Evolutionary conservation across 2,888 invertebrate genomes (phyloP), one percentile per base, ranked within the genome.

Genomic region (Lasioglossum villosulum): DNA sequence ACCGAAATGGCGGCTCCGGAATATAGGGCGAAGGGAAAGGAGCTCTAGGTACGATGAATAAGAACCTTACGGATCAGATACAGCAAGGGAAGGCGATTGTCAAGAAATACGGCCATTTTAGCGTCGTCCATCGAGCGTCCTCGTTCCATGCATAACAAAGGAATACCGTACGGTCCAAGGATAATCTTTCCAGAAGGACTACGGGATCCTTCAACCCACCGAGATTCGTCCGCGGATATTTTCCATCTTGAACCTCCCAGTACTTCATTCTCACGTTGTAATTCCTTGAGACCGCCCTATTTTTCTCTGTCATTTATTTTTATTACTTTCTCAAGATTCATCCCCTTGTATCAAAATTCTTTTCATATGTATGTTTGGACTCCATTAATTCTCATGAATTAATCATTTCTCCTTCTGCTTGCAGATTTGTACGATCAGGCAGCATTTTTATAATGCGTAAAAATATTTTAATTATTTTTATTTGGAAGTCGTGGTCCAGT

Each of bases 131-230:
- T 63, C 75, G 72, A 59, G 82, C 66, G 86, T 68, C 75, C 82
- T 80, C 82, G 76, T 86, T 82, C 77, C 86, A 77, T 78, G 86
- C 86, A 82, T 86, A 86, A 86, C 86, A 86, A 86, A 82, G 86
- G 81, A 70, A 76, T 63, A 73, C 42, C 66, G 72, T 34, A 70
- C 27, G 81, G 78, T 78, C 63, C 42, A 66, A 63, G 73, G 78
- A 85, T 85, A 72, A 86, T 85, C 75, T 78, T 86, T 52, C 78
- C 68, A 68, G 68, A 56, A 75, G 75, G 59, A 75, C 66, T 34
- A 84, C 34, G 75, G 75, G 45, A 59, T 42, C 30, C 78, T 75
- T 84, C 59, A 39, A 73, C 76, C 76, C 56, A 16, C 73, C 42
- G n/a, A 27, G 1, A n/a, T 45, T n/a, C 27, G 14, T 59, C 30